Base-by-base conservation (phyloP, 2,797 vertebrate species). In the Iguana delicatissima region DNA sequence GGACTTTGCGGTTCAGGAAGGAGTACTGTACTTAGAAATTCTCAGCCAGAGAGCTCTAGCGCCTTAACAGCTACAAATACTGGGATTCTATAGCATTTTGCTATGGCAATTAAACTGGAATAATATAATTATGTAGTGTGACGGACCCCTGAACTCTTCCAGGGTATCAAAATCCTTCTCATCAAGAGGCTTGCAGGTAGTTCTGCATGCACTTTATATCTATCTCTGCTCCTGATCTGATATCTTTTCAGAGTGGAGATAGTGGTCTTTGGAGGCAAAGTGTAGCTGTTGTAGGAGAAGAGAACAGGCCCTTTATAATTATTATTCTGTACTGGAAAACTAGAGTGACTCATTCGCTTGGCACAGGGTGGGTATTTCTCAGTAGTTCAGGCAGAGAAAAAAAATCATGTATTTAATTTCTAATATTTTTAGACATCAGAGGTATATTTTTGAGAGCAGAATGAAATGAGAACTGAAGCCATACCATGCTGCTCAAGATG, bases 281-380 rank as follows among this genome's bases (percentile, higher is more conserved):
- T 72, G 52, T 69, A 32, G 46, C 0, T 55, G 50, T 80, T 81
- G 84, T 50, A 85, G 14, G 80, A 59, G 84, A 85, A 72, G 77
- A 77, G 85, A n/a, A 80, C n/a, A 82, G 67, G 69, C 80, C 82
- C 57, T 67, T 84, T 29, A 67, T 72, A 0, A 74, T 1, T 84
- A 12, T 1, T 86, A 7, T 2, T 6, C 2, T 59, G 87, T 57
- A 0, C 0, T 8, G 57, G 42, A 46, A 88, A 87, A 89, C 85
- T n/a, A 86, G 87, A 62, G 0, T 96, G 96, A 95, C 89, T 95
- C 95, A 95, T 92, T 90, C 0, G 0, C 22, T 89, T 0, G 0
- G 80, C 26, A 83, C 89, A 50, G 95, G 90, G 90, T 76, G 84
- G 92, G 89, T 87, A 35, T 94, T 87, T 95, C 80, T 93, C 83